These are phyloP conservation scores for Oenanthe melanoleuca DNA, from an alignment of 2,113 vertebrate species.

Conservation along the genomic window DNA sequence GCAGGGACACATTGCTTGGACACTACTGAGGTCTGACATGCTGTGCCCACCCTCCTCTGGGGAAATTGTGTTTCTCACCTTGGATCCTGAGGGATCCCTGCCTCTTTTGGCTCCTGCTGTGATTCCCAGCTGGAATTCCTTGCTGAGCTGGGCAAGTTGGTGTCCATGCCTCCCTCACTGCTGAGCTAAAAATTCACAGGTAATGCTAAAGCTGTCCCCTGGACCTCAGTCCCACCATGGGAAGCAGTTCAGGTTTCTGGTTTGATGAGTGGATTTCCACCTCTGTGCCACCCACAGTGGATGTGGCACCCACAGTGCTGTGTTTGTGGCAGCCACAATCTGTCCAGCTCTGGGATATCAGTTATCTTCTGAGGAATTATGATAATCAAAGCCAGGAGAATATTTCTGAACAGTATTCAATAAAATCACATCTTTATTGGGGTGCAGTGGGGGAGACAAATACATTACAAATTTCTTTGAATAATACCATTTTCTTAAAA, in stretches of 20 bases:
- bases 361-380: not conserved
- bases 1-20: not conserved
- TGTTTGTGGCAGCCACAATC: not conserved
- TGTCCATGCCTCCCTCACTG: not conserved
- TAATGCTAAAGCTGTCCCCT: not conserved
- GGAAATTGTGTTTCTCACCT: not conserved
- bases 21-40: rapidly evolving
- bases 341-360: not conserved
- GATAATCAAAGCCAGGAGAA: not conserved
- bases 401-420: not conserved
- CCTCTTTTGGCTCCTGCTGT: not conserved
- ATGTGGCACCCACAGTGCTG: no score
- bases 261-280: not conserved
- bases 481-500: not conserved
- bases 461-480: not conserved
- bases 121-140: not conserved
- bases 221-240: not conserved
- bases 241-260: not conserved
- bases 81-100: not conserved
- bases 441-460: not conserved
- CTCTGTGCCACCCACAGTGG: not conserved
- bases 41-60: not conserved
- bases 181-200: not conserved
- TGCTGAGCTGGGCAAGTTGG: not conserved
- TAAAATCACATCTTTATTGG: not conserved